Evolutionary conservation across 2,113 vertebrate species (phyloP).

Genomic region (Sardina pilchardus): DNA sequence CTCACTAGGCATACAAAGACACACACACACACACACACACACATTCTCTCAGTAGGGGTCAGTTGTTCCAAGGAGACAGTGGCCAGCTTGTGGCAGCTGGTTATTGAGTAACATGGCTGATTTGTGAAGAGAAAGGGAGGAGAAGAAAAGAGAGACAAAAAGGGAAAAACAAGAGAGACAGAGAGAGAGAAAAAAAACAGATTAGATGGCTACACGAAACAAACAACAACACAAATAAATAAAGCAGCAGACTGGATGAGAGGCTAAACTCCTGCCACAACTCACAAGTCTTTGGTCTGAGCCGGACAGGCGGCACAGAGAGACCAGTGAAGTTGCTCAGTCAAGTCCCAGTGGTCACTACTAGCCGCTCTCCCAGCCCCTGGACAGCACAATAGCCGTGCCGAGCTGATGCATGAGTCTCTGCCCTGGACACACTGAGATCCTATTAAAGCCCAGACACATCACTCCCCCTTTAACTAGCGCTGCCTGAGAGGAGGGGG

Average conservation of each 20-base stretch:
- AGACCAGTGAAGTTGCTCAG: no score
- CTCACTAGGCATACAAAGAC: neutral
- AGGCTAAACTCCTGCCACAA: no score
- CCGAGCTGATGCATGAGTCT: neutral
- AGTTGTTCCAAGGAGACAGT: neutral
- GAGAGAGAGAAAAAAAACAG: neutral
- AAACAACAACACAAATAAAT: neutral
- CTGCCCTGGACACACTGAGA: neutral
- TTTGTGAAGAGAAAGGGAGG: neutral
- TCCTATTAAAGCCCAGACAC: neutral
- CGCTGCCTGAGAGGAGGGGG: neutral
- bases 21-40: conserved; percentile 1
- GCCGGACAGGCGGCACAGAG: no score
- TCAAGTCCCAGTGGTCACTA: no score
- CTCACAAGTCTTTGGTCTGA: no score
- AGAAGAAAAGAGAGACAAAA: neutral
- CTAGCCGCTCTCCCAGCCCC: no score
- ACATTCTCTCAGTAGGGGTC: neutral
- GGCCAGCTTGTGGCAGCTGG: conserved; percentile 11
- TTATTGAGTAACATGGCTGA: conserved; percentile 19
- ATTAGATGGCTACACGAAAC: neutral
- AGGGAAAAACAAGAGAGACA: neutral
- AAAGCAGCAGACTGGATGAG: no score
- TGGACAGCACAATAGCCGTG: no score
- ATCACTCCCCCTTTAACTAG: neutral